phyloP scores from a whole-genome alignment of 2,113 vertebrate genomes.

The Myrmecophaga tridactyla region DNA sequence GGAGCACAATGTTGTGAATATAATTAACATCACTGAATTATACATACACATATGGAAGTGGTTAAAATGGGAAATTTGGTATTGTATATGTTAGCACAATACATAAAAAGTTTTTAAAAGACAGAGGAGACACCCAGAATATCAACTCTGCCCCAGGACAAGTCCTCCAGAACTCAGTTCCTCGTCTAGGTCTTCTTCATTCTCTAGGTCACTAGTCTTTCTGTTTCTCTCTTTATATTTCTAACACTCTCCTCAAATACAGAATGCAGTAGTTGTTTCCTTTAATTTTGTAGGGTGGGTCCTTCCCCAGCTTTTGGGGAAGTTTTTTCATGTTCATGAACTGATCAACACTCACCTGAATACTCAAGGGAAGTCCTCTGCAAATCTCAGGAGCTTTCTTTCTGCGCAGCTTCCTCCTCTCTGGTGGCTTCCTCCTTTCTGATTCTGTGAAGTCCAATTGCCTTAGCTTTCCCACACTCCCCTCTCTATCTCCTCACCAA shows the following conservation, averaged over 20 bases:
- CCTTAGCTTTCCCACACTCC: no score
- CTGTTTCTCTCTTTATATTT: neutral
- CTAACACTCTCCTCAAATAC: neutral
- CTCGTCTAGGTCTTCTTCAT: neutral
- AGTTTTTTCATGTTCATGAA: neutral
- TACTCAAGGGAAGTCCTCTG: no score
- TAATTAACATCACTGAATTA: no score
- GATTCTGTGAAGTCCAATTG: rapidly evolving
- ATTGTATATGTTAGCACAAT: neutral
- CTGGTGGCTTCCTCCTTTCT: rapidly evolving
- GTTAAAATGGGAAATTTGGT: neutral
- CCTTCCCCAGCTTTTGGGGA: neutral
- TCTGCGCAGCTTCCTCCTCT: no score
- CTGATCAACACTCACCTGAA: neutral
- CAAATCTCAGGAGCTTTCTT: neutral
- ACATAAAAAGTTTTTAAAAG: neutral
- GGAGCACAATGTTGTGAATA: no score
- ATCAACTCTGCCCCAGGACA: neutral
- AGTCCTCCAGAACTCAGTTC: neutral
- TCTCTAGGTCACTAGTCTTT: neutral
- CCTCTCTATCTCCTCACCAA: neutral
- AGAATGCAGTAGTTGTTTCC: neutral
- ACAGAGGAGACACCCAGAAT: neutral
- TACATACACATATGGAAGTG: neutral
- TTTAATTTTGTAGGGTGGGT: neutral